Evolutionary conservation across 2,113 vertebrate genomes (phyloP).

Genomic region (Nyctibius bracteatus): DNA sequence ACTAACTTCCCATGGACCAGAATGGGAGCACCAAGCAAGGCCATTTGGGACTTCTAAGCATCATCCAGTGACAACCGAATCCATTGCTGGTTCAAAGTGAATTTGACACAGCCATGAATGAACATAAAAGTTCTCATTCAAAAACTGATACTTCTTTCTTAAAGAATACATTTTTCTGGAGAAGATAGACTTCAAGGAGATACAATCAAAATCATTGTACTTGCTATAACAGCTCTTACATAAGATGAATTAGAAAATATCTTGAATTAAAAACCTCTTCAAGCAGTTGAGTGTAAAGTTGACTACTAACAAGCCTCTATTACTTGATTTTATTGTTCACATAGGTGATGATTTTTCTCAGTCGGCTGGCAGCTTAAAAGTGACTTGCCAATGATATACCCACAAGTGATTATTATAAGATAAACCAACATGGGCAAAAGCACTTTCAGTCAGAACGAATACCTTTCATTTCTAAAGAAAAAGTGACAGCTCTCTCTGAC

Average conservation of each 20-base stretch:
- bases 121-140: neutral
- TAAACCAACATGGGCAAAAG: neutral
- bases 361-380: neutral
- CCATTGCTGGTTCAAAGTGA: neutral
- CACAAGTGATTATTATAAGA: neutral
- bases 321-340: neutral
- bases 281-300: neutral
- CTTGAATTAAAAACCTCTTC: neutral
- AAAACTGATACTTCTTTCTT: neutral
- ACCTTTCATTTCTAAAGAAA: neutral
- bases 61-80: neutral
- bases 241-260: neutral
- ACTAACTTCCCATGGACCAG: neutral
- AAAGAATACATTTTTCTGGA: neutral
- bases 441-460: neutral
- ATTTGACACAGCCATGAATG: neutral
- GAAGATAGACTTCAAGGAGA: neutral
- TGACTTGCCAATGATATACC: neutral
- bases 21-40: neutral
- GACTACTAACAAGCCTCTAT: neutral
- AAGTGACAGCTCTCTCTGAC: neutral
- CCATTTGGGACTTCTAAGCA: neutral
- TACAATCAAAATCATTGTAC: neutral
- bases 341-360: neutral
- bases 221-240: neutral